A percentile compares a stretch with the other conserved stretches of the same genome.
These are phyloP conservation scores for Camponotus floridanus DNA, from an alignment of 1,140 invertebrate genomes.

Conservation along the genomic window DNA sequence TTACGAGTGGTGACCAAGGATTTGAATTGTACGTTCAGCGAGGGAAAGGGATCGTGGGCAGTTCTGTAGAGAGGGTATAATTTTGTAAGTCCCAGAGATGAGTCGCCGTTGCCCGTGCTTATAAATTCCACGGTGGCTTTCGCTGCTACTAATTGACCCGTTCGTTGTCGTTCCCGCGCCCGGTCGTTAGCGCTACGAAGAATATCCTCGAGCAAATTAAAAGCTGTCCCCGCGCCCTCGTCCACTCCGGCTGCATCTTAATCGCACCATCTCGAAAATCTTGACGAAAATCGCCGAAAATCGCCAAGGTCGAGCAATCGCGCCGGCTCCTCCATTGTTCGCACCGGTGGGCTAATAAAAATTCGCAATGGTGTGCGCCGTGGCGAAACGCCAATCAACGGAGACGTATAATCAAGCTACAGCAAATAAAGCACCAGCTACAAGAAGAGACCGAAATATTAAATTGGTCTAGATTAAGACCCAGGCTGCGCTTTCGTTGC, in stretches of 20 bases:
- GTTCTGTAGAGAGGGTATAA: conserved; percentile 44
- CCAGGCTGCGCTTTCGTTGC: conserved; percentile 61
- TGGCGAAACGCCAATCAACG: conserved; percentile 79
- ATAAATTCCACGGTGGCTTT: conserved; percentile 56
- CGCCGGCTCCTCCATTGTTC: neutral
- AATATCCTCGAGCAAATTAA: conserved; percentile 49
- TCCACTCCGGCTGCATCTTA: conserved; percentile 56
- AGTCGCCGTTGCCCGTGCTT: conserved; percentile 51
- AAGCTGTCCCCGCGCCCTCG: conserved; percentile 10
- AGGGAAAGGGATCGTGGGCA: conserved; percentile 10
- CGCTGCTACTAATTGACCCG: conserved; percentile 64
- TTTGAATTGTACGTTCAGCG: conserved; percentile 55
- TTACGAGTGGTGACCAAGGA: conserved; percentile 59
- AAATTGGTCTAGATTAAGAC: conserved; percentile 80
- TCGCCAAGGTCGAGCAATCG: neutral
- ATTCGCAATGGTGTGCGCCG: conserved; percentile 61
- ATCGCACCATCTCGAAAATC: conserved; percentile 60
- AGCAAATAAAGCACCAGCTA: conserved; percentile 62
- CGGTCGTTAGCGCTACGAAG: conserved; percentile 38
- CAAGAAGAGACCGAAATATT: conserved; percentile 78
- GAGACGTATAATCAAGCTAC: conserved; percentile 69
- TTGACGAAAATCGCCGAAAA: conserved; percentile 53
- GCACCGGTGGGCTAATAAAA: conserved; percentile 57
- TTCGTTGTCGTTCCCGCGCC: conserved; percentile 51
- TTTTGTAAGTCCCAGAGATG: conserved; percentile 19